Evolutionary conservation across 2,797 vertebrate genomes (phyloP).

Genomic region (Dendrocincla fuliginosa): DNA sequence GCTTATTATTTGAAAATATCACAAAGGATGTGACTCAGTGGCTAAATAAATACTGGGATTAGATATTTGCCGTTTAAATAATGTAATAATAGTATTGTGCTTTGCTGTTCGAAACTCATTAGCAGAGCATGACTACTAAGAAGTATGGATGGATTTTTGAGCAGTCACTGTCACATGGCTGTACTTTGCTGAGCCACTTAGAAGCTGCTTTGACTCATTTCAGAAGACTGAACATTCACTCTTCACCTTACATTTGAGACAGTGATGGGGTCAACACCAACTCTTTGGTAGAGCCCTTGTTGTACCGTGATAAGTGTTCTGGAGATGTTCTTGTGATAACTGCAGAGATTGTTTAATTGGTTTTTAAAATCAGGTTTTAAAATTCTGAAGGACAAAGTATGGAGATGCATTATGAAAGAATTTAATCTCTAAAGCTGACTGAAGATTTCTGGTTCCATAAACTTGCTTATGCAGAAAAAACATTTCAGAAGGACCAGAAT

Average conservation of each 20-base stretch:
- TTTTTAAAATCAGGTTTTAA: background rate
- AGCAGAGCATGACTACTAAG: background rate
- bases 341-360: background rate
- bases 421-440: background rate
- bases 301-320: background rate
- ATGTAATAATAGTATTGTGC: background rate
- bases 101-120: background rate
- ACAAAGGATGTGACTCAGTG: background rate
- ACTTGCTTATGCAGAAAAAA: background rate
- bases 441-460: background rate
- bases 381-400: background rate
- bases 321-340: background rate
- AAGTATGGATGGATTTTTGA: background rate
- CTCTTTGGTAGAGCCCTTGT: background rate
- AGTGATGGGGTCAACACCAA: background rate
- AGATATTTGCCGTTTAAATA: background rate
- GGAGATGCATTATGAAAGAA: background rate
- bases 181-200: background rate
- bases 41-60: background rate
- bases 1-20: background rate
- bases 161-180: background rate
- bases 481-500: fast-evolving
- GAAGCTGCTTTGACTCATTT: background rate
- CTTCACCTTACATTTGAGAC: background rate
- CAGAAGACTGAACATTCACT: background rate